Evolutionary conservation across 2,888 invertebrate species (phyloP).

Genomic region (Volucella inflata): DNA sequence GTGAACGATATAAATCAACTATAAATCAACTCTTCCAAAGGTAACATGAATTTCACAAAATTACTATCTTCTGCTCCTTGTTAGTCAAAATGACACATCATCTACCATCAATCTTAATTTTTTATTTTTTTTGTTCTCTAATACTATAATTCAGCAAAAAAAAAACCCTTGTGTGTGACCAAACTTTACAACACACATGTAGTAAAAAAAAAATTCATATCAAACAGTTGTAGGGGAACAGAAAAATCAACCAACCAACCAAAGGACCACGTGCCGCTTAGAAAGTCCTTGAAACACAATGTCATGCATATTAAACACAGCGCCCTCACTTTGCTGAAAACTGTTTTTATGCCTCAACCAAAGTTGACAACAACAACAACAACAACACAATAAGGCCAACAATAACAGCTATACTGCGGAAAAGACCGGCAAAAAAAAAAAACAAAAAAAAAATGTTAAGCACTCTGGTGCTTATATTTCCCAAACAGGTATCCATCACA

Average conservation of each 20-base stretch:
- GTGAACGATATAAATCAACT: no score
- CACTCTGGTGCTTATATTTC: not conserved
- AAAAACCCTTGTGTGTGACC: no score
- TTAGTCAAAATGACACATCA: no score
- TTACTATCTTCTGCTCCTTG: no score
- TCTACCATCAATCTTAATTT: no score
- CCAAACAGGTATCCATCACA: conserved; percentile 40
- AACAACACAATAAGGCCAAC: not conserved
- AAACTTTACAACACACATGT: no score
- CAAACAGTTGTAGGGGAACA: conserved; percentile 4
- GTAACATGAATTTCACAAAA: no score
- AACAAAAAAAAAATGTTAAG: not conserved
- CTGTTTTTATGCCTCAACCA: conserved; percentile 21
- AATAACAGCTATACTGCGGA: conserved; percentile 35
- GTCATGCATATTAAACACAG: conserved; percentile 57
- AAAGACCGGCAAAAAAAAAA: conserved; percentile 14
- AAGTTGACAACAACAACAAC: not conserved
- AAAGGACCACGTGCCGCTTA: conserved; percentile 39
- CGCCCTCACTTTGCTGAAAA: not conserved
- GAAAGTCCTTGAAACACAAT: conserved; percentile 47
- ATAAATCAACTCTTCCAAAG: no score
- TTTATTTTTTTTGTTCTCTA: no score
- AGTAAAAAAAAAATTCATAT: no score
- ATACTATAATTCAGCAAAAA: no score
- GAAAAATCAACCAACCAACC: conserved; percentile 5